Evolutionary conservation across 2,797 vertebrate genomes (phyloP), one percentile per base, ranked within the genome.

Genomic region (Decapterus maruadsi): DNA sequence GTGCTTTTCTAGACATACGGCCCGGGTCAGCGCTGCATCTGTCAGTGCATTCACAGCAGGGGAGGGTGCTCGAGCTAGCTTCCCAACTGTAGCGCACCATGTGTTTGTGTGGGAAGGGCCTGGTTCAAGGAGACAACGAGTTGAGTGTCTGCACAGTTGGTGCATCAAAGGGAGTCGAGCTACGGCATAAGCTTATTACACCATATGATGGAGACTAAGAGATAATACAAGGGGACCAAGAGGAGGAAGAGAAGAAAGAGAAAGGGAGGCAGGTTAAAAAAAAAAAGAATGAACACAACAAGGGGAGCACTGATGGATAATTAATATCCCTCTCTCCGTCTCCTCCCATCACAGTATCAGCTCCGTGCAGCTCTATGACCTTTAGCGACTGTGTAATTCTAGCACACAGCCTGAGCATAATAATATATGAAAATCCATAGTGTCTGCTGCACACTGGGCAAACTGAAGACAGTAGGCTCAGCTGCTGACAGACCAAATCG

Each of bases 391-490:
- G 65, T 84, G 90, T 88, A 89, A 90, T 87, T 91, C 80, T 77
- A 91, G 82, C 72, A 20, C 31, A 4, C 36, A 36, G 42, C 63
- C 64, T 68, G 64, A 72, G 78, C 73, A 84, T 67, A 77, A 87
- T 65, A 83, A 82, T 83, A 74, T 87, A 88, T 82, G 81, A 91
- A 90, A 91, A 90, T 93, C 90, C 82, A 90, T 91, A 86, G 60
- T n/a, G 83, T 77, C 78, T 84, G 73, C 80, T 66, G 68, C 75
- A 54, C 60, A 65, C 57, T 42, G 74, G 75, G 78, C 38, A 11
- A 65, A 62, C 67, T 7, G 38, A 55, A 82, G 75, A 68, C 80
- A 59, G 60, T 43, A 65, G 69, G 59, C 71, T 77, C 9, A 43
- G 75, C 84, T 90, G 87, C 87, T 89, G 88, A 84, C 84, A 40